A percentile compares a stretch with the other conserved stretches of the same genome.
These are phyloP conservation scores for Anguilla marmorata DNA, from an alignment of 2,797 vertebrate species.

Conservation along the genomic window DNA sequence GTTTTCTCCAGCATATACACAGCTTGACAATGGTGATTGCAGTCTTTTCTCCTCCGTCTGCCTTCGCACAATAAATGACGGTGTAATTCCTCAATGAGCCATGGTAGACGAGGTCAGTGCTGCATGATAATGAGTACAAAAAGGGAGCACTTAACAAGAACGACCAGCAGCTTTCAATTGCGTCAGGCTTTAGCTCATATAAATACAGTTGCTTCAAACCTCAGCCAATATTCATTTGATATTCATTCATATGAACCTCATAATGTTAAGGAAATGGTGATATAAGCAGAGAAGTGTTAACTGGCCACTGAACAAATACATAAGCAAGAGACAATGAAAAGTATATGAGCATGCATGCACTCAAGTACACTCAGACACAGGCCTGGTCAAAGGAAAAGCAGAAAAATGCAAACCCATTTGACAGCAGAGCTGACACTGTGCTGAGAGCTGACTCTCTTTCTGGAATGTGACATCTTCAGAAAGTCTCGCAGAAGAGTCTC, in stretches of 20 bases:
- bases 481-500: conserved; percentile 1
- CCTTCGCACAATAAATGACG: conserved; percentile 33
- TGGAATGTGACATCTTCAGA: conserved; percentile 11
- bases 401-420: conserved; percentile 29
- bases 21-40: conserved; percentile 56
- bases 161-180: neutral
- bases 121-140: conserved; percentile 8
- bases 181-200: neutral
- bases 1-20: conserved; percentile 54
- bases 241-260: neutral
- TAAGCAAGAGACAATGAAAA: neutral
- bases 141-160: neutral
- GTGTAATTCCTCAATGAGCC: neutral
- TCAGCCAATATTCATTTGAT: neutral
- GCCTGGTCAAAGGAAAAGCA: conserved; percentile 52
- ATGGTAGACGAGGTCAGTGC: neutral
- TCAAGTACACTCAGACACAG: conserved; percentile 30
- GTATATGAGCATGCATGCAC: conserved; percentile 15
- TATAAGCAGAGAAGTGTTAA: neutral
- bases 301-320: conserved; percentile 2
- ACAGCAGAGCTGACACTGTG: conserved; percentile 12
- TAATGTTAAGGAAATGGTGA: neutral
- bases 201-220: neutral
- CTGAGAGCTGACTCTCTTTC: conserved; percentile 4
- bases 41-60: conserved; percentile 56